Base-by-base conservation (phyloP, 2,797 vertebrate genomes). In the Setipinna tenuifilis region DNA sequence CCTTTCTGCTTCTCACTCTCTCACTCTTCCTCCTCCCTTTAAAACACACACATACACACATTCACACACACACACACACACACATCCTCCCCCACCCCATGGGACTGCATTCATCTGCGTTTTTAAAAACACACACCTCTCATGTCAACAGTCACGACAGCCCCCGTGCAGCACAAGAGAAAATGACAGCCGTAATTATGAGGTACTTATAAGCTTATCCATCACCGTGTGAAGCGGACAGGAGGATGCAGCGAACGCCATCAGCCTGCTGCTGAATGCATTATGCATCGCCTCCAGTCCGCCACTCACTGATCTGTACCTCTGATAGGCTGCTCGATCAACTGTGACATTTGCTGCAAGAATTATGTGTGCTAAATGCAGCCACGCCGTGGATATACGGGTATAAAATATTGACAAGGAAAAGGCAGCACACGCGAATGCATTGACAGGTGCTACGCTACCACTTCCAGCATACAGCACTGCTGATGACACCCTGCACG, bases 111-210 rank as follows among this genome's bases (percentile, higher is more conserved):
- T 3, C 65, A 44, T 44, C 16, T 35, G 71, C 7, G 35, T 78
- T 78, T 68, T 31, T 71, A 31, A 31, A 71, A 41, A 78, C 17
- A 78, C 71, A 41, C 19, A 87, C 59, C 80, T 59, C 87, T 83
- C 2, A 44, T 68, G 62, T 87, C 83, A 87, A 80, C 57, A 11
- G n/a, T 68, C 46, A 84, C 71, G 84, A 25, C 84, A 46, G 68
- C 85, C 83, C 58, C 31, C 50, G 17, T 78, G 54, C 54, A 54
- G 59, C 81, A 65, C 65, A 19, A 21, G 50, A 50, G 50, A 41
- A 87, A 87, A 88, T 28, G 82, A 83, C 46, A 88, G 85, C 48
- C 5, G 82, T 83, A 85, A 87, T 90, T 88, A 89, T 46, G 28
- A 85, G 82, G 21, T 85, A 90, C 87, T 88, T 65, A 86, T 62